These are phyloP conservation scores for Spatulosminthurus flaviceps DNA, from an alignment of 2,888 invertebrate genomes.

Conservation along the genomic window DNA sequence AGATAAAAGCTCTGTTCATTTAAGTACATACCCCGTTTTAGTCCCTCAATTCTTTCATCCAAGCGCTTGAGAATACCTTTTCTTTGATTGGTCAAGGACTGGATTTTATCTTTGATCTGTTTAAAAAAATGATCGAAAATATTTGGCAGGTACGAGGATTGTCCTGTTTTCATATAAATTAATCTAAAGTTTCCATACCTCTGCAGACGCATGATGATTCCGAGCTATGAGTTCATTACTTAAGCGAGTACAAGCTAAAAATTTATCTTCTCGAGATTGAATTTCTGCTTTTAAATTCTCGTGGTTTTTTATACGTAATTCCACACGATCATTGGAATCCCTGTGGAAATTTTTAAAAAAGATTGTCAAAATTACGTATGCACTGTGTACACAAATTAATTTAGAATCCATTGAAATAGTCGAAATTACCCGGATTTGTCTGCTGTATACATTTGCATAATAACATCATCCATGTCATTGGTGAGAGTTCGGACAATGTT, in stretches of 20 bases:
- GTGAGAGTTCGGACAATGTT: constrained; percentile 95
- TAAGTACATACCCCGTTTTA: constrained; percentile 86
- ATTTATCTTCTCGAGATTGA: constrained; percentile 86
- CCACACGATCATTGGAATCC: constrained; percentile 82
- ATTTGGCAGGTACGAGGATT: no score
- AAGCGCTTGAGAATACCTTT: constrained; percentile 93
- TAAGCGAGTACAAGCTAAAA: constrained; percentile 92
- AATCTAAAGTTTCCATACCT: constrained; percentile 66
- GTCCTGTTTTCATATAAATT: constrained; percentile 14
- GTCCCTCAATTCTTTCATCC: constrained; percentile 99
- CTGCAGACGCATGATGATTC: constrained; percentile 91
- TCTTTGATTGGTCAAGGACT: constrained; percentile 89
- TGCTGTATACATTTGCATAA: constrained; percentile 97
- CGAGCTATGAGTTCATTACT: constrained; percentile 92
- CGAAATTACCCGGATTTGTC: constrained; percentile 91
- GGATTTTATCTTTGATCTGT: constrained; percentile 94
- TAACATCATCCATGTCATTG: constrained; percentile 99
- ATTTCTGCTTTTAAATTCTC: constrained; percentile 95
- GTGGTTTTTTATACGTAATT: constrained; percentile 99
- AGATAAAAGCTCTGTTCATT: constrained; percentile 14
- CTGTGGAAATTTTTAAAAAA: no score
- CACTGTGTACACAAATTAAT: no score
- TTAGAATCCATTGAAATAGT: no score
- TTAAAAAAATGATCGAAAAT: constrained; percentile 65
- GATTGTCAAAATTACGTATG: no score